Percentiles rank a stretch among this genome's conserved stretches.
These are phyloP conservation scores for Thryonomys swinderianus DNA, from an alignment of 2,113 vertebrate species.

Conservation along the genomic window DNA sequence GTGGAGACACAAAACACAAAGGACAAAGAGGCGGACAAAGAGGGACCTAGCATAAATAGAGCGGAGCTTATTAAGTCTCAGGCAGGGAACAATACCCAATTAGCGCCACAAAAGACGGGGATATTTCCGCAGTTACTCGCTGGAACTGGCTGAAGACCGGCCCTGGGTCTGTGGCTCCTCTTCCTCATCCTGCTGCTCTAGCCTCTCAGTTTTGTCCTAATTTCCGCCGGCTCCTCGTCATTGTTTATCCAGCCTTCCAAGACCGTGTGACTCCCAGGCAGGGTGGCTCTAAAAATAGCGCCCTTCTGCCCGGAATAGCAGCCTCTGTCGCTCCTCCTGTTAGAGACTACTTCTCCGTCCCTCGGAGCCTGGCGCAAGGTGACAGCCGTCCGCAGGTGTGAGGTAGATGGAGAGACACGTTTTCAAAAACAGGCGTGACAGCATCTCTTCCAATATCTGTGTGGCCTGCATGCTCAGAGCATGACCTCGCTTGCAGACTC, in stretches of 20 bases:
- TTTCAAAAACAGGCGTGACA: fast-evolving
- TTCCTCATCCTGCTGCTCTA: fast-evolving
- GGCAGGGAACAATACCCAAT: background rate
- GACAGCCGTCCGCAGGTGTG: background rate
- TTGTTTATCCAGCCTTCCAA: background rate
- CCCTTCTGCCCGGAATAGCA: background rate
- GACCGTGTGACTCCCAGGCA: background rate
- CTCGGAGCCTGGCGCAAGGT: background rate
- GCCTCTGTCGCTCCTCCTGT: fast-evolving
- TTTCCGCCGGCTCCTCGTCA: fast-evolving
- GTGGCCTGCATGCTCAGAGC: background rate
- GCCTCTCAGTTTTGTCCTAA: background rate
- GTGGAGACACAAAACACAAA: too few relatives aligned
- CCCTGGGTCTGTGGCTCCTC: fast-evolving
- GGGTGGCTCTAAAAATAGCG: background rate
- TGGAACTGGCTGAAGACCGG: background rate
- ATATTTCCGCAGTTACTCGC: background rate
- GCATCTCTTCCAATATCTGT: background rate
- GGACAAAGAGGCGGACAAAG: fast-evolving
- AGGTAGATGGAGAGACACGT: fast-evolving
- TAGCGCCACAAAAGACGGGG: background rate
- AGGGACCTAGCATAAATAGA: background rate
- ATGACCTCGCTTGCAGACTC: background rate
- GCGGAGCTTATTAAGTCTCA: background rate
- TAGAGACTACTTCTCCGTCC: background rate